Evolutionary conservation across 2,888 invertebrate species (phyloP).

Genomic region (Acanthosepion esculentum): DNA sequence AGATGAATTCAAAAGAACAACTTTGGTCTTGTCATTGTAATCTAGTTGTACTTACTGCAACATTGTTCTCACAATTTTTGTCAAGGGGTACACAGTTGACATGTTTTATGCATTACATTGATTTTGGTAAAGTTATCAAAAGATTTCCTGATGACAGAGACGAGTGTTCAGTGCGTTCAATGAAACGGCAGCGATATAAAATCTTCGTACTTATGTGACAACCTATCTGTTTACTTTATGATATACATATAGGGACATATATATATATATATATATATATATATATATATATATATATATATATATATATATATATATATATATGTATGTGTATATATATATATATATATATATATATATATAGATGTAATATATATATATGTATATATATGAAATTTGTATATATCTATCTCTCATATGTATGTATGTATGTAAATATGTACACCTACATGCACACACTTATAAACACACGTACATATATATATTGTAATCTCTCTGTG

Average conservation of each 20-base stretch:
- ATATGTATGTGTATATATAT: not conserved
- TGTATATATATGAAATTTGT: not conserved
- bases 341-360: not conserved
- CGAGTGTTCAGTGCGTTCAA: not conserved
- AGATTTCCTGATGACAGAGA: not conserved
- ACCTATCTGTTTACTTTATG: not conserved
- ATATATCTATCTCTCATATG: not conserved
- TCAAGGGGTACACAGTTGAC: constrained; percentile 22
- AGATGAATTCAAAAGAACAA: not conserved
- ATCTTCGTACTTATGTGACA: not conserved
- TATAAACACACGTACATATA: not conserved
- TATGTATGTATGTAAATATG: not conserved
- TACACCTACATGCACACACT: not conserved
- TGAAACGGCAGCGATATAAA: not conserved
- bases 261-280: constrained; percentile 34
- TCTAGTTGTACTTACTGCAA: not conserved
- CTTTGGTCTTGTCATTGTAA: not conserved
- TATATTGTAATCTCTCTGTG: not conserved
- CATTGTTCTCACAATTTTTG: not conserved
- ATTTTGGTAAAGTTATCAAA: not conserved
- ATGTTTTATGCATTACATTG: not conserved
- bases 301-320: not conserved
- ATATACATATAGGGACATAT: not conserved
- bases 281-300: not conserved
- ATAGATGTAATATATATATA: not conserved